Conservation (phyloP, 2,888 invertebrate species). For the Trissoscelio sp. region DNA sequence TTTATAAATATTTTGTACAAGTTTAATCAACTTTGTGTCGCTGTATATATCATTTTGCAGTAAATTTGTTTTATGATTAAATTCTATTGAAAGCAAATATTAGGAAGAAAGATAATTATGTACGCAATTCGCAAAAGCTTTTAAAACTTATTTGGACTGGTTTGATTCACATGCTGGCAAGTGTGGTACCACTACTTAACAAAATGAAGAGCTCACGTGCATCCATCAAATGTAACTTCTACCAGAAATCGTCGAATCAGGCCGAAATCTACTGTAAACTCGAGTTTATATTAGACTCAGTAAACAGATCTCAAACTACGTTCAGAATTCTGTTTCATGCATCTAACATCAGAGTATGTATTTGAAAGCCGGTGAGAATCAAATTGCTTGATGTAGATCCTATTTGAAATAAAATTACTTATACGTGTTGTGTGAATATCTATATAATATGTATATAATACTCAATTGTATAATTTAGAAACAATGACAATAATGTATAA, state of each 20-base stretch:
- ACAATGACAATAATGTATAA: no score
- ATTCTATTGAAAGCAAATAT: background rate
- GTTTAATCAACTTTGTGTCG: no score
- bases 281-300: slow-evolving; percentile 47
- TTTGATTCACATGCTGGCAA: slow-evolving; percentile 10
- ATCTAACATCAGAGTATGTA: slow-evolving; percentile 26
- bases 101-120: slow-evolving; percentile 1
- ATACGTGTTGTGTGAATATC: background rate
- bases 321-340: slow-evolving; percentile 37
- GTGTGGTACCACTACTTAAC: slow-evolving; percentile 20
- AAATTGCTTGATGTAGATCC: slow-evolving; percentile 8
- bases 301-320: slow-evolving; percentile 36
- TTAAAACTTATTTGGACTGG: slow-evolving; percentile 37
- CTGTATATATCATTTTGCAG: background rate
- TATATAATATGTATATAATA: no score
- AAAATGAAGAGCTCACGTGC: slow-evolving; percentile 37
- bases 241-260: slow-evolving; percentile 50
- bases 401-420: slow-evolving; percentile 9
- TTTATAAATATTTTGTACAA: no score
- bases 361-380: slow-evolving; percentile 7
- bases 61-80: background rate
- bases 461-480: no score
- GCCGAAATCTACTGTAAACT: slow-evolving; percentile 50
- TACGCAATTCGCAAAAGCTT: slow-evolving; percentile 18
- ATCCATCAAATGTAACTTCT: slow-evolving; percentile 42